Base-by-base conservation (phyloP, 2,113 vertebrate genomes). In the Callithrix jacchus region DNA sequence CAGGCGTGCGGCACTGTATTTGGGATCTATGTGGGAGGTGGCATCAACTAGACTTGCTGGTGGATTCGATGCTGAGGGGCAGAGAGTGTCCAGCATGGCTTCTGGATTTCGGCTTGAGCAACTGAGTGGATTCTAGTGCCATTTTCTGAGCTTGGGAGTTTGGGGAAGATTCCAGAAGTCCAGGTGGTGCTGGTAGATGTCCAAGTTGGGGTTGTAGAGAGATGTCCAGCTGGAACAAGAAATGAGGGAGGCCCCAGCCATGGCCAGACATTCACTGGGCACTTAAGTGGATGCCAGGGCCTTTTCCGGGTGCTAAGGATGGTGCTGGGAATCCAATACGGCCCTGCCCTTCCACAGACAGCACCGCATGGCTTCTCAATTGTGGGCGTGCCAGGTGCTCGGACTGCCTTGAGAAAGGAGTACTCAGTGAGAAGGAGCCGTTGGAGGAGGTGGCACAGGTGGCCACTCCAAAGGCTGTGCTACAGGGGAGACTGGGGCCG, bases 351-450 rank as follows among this genome's bases (percentile, higher is more conserved):
- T 12, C 25, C 8, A 2, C 76, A 77, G 76, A 6, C 0, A 0
- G 16, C 17, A 3, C 35, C 0, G 2, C 5, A 0, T 1, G 3
- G 1, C 0, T 2, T 3, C 1, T 21, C 16, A 2, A 9, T 12
- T 23, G 11, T 16, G 18, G 30, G 6, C 0, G 0, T 30, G 37
- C 45, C 4, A 7, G 52, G 11, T 2, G 4, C 52, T 74, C 2
- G 4, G 8, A 12, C 54, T 6, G 3, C 12, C 0, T 37, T 14
- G 58, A 64, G 20, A 12, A 25, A 35, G 21, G 76, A 42, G 11
- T 7, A 30, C 66, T 85, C 11, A 6, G 45, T 45, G 8, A 32
- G 68, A 49, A 71, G 61, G 9, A 0, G 30, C 3, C 35, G 3
- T 25, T 27, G 16, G 74, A 82, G 80, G 61, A 70, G 49, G 90